Percentiles rank a stretch among this genome's conserved stretches.
Evolutionary conservation across 2,113 vertebrate genomes (phyloP).

Genomic region (Meles meles): DNA sequence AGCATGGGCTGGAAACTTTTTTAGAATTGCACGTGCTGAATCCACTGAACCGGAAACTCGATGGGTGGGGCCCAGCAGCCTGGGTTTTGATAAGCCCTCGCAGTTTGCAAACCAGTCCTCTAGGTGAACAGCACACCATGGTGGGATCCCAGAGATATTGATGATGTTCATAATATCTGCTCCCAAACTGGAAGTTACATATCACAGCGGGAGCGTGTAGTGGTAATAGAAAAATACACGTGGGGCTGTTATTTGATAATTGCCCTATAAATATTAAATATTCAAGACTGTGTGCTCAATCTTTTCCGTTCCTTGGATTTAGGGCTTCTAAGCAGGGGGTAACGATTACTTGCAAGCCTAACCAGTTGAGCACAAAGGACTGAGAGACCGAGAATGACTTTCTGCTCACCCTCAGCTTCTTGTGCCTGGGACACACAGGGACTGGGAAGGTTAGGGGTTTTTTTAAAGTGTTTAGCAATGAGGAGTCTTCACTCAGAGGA

Average conservation of each 20-base stretch:
- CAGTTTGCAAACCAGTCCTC: neutral
- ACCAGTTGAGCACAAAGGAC: neutral
- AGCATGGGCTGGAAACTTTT: neutral
- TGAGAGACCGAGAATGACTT: neutral
- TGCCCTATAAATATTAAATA: constrained; percentile 19
- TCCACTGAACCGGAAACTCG: neutral
- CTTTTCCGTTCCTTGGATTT: neutral
- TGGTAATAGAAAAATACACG: neutral
- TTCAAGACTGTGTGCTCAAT: neutral
- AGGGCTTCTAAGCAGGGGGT: neutral
- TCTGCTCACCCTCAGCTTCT: neutral
- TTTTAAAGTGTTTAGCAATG: neutral
- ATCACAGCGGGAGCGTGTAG: neutral
- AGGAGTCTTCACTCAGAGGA: neutral
- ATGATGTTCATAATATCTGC: neutral
- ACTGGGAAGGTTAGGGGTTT: neutral
- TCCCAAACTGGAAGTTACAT: neutral
- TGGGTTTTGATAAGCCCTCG: neutral
- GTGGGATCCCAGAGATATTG: neutral
- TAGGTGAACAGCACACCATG: neutral
- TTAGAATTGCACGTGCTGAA: neutral
- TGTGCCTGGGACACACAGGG: neutral
- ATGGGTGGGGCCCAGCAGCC: neutral
- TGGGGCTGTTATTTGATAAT: neutral
- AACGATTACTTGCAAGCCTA: neutral